These are phyloP conservation scores for Bradysia coprophila DNA, from an alignment of 1,140 invertebrate genomes.

Conservation along the genomic window DNA sequence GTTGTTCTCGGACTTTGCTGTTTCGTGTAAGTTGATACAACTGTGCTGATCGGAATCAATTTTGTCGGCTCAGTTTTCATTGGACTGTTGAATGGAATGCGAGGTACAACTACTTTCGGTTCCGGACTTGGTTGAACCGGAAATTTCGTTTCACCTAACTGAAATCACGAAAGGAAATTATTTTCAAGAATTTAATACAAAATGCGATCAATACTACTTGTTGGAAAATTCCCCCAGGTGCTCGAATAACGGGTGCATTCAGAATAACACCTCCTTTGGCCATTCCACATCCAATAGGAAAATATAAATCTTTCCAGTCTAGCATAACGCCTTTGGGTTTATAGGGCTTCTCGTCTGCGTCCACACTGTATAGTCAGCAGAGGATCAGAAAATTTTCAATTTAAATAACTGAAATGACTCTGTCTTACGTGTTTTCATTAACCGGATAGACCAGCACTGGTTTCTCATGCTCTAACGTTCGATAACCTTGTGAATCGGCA, in stretches of 20 bases:
- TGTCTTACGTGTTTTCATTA: too few species aligned
- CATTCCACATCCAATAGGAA: slow-evolving; percentile 36
- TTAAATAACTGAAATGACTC: not conserved
- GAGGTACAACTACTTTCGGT: too few species aligned
- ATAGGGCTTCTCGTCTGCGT: slow-evolving; percentile 23
- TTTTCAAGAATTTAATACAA: not conserved
- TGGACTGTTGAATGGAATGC: too few species aligned
- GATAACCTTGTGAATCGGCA: slow-evolving; percentile 56
- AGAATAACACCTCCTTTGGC: slow-evolving; percentile 20
- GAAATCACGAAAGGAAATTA: not conserved
- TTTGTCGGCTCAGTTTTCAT: too few species aligned
- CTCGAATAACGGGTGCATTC: slow-evolving; percentile 14
- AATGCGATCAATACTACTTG: not conserved
- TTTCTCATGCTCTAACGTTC: slow-evolving; percentile 44
- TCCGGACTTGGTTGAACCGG: too few species aligned
- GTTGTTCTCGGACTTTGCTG: too few species aligned
- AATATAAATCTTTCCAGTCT: slow-evolving; percentile 36
- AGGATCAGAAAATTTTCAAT: not conserved
- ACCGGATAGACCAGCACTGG: slow-evolving; percentile 44
- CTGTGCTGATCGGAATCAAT: too few species aligned
- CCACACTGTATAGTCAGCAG: slow-evolving; percentile 4
- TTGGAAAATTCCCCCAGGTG: slow-evolving; percentile 6
- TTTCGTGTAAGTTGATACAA: too few species aligned
- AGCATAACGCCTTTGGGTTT: slow-evolving; percentile 30
- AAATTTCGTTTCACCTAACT: too few species aligned